Base-by-base conservation (phyloP, 2,888 invertebrate genomes). In the Hybos culiciformis region DNA sequence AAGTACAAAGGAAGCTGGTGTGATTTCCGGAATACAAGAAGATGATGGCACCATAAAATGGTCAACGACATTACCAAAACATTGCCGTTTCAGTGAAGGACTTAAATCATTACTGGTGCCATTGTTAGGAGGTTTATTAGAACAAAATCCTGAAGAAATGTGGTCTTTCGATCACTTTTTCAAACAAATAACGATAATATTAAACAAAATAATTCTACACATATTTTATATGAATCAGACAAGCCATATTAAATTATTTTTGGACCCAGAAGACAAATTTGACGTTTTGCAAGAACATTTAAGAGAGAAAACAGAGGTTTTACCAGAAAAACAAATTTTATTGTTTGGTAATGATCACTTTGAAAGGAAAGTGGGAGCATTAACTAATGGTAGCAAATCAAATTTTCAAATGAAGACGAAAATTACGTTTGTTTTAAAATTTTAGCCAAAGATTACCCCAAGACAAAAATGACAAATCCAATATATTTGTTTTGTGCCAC, bases 101-200 rank as follows among this genome's bases (percentile, higher is more conserved):
- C 67, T 90, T 8, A 81, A 84, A 54, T 78, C 80, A 58, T 74
- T 86, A 21, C 77, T 90, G 0, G 87, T 86, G 1, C 87, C 90
- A 0, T 67, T 92, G 19, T 66, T 92, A 39, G 90, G 88, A 1
- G 88, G 87, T 0, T 68, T 92, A 41, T 66, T 91, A 42, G 91
- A 91, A 65, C 84, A 84, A 12, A 83, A 88, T 62, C 77, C 81
- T 2, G 75, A 78, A 50, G 73, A 79, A 54, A 86, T 88, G 61
- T 90, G 90, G 87, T 82, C 75, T 44, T 92, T 91, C 59, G 90
- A 91, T 14, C 71, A 77, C 51, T 91, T 90, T 66, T 92, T 92
- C 61, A 72, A 74, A 0, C 82, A 83, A 60, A 87, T 87, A 1
- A 83, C 82, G 32, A 73, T 74, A 21, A 75, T 81, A 4, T 71